Evolutionary conservation across 23 tunicate genomes (phyloP).

Genomic region (Botrylloides violaceus): DNA sequence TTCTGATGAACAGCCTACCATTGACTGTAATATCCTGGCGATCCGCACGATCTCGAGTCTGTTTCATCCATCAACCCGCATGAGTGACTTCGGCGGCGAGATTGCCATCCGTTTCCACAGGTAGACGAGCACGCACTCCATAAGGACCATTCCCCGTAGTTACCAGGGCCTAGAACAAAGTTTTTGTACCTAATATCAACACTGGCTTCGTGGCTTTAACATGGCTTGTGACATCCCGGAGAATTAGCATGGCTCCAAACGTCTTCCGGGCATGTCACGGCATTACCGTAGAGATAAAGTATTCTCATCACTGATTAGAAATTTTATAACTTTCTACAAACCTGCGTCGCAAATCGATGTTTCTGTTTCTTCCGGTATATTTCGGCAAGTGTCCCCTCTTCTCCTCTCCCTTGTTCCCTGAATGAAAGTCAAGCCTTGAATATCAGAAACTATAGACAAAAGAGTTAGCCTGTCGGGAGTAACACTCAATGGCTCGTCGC

Average conservation of each 20-base stretch:
- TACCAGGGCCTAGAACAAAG: conserved; percentile 51
- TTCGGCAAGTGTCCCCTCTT: conserved; percentile 46
- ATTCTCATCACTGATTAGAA: background rate
- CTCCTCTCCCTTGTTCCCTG: conserved; percentile 57
- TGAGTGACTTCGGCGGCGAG: conserved; percentile 57
- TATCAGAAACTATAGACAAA: no score
- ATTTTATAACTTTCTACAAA: background rate
- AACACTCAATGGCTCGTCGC: no score
- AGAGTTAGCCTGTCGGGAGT: no score
- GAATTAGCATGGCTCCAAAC: no score
- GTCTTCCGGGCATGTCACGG: no score
- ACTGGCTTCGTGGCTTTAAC: no score
- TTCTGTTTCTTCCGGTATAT: conserved; percentile 52
- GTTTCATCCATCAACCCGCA: conserved; percentile 42
- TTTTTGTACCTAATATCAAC: no score
- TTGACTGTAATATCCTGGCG: conserved; percentile 35
- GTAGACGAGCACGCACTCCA: conserved; percentile 85
- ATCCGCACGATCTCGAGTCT: conserved; percentile 43
- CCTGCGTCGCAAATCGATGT: conserved; percentile 62
- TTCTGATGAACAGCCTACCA: conserved; percentile 37
- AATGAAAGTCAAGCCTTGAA: no score
- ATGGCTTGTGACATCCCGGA: no score
- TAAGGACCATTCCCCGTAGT: conserved; percentile 77
- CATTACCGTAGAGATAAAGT: no score
- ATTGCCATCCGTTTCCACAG: conserved; percentile 64